These are phyloP conservation scores for Sebastolobus alascanus DNA, from an alignment of 2,797 vertebrate genomes.

Conservation along the genomic window DNA sequence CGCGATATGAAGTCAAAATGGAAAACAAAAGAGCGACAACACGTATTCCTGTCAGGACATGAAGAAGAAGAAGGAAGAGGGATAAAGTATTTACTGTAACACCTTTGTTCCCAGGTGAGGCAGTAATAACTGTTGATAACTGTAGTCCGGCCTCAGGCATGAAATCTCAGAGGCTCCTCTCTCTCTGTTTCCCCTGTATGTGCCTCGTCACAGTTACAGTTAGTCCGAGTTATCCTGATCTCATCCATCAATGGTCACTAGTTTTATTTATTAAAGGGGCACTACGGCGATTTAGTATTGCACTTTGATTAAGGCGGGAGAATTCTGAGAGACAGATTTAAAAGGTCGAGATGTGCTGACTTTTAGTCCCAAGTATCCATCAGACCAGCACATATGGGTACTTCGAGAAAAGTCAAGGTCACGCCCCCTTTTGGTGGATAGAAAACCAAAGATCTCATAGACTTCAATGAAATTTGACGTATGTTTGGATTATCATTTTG, in stretches of 20 bases:
- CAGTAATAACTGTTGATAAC: background rate
- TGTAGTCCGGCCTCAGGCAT: background rate
- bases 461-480: too few relatives aligned
- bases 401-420: too few relatives aligned
- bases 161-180: background rate
- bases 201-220: background rate
- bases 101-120: conserved; percentile 23
- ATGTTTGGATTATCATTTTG: too few relatives aligned
- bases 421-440: too few relatives aligned
- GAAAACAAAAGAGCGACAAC: conserved; percentile 13
- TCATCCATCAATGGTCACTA: too few relatives aligned
- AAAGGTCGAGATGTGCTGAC: background rate
- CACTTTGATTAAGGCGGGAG: background rate
- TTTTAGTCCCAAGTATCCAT: background rate
- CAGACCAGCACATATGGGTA: too few relatives aligned
- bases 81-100: conserved; percentile 28
- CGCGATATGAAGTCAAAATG: background rate
- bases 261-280: too few relatives aligned
- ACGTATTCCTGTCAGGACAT: conserved; percentile 46
- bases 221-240: background rate
- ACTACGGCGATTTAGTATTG: background rate
- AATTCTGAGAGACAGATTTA: background rate
- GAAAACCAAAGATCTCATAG: too few relatives aligned
- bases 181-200: conserved; percentile 12
- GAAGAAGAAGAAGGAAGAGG: conserved; percentile 42